These are phyloP conservation scores for Helobdella robusta DNA, from an alignment of 2,888 invertebrate genomes.

Conservation along the genomic window DNA sequence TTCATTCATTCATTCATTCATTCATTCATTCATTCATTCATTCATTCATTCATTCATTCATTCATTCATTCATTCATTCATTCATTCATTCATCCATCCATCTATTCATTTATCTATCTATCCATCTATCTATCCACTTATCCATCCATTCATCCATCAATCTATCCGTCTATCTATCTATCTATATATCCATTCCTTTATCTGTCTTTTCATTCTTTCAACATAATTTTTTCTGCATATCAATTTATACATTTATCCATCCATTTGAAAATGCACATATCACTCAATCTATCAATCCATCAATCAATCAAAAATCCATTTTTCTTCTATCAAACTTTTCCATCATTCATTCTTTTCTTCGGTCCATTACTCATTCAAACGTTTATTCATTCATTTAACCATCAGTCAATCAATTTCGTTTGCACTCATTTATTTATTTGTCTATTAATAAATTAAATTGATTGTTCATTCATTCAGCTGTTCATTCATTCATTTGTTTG, in stretches of 20 bases:
- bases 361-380: no score
- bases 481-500: background rate
- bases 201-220: background rate
- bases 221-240: background rate
- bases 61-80: slow-evolving; percentile 1
- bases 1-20: slow-evolving; percentile 1
- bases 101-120: no score
- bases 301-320: no score
- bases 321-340: no score
- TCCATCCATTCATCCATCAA: no score
- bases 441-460: background rate
- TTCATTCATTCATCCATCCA: no score
- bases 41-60: slow-evolving; percentile 1
- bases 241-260: background rate
- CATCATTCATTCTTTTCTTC: no score
- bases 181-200: background rate
- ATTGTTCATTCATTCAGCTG: background rate
- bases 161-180: no score
- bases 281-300: background rate
- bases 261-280: background rate
- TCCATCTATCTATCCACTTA: no score
- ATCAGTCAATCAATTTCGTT: background rate
- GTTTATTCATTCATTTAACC: no score
- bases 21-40: slow-evolving; percentile 1
- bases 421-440: background rate